Base-by-base conservation (phyloP, 2,797 vertebrate genomes). In the Synanceia verrucosa region DNA sequence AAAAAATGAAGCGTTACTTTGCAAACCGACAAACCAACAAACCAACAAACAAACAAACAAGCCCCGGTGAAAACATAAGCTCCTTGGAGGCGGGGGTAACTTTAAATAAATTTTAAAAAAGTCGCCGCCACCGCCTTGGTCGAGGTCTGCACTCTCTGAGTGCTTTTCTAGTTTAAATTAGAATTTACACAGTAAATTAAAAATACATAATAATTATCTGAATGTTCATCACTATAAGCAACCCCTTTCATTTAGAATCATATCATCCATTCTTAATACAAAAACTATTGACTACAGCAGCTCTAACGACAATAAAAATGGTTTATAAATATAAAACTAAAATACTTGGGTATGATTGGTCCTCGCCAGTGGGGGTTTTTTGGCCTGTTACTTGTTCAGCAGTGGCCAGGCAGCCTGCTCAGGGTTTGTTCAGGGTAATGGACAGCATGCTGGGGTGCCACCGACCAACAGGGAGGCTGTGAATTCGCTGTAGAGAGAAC, bases 401-500 rank as follows among this genome's bases (percentile, higher is more conserved):
- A 1, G 26, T 41, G 26, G 63, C 43, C 44, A 34, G 46, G 69
- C 43, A 28, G 50, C 11, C 3, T 48, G 46, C 39, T 70, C 41
- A 36, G 47, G 26, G 28, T 66, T 82, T 63, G 48, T 52, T 76
- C 23, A 0, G 58, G 37, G 26, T 72, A 70, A 73, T 80, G 59
- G 71, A 65, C 28, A 12, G 33, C 39, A 65, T 67, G 60, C 19
- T 55, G 26, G 47, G 59, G 66, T 65, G 43, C 52, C 59, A 28
- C 47, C 47, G 5, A 51, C 66, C 61, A 52, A 50, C 41, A 28
- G 52, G 55, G 43, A 55, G 59, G 66, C 64, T 70, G 24, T 70
- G 74, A 71, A 79, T 86, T 73, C 73, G 75, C 72, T 74, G 57
- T 59, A 73, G 63, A 68, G 57, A 69, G 53, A 82, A 67, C 34